Evolutionary conservation across 2,888 invertebrate genomes (phyloP).

Genomic region (Mantis religiosa): DNA sequence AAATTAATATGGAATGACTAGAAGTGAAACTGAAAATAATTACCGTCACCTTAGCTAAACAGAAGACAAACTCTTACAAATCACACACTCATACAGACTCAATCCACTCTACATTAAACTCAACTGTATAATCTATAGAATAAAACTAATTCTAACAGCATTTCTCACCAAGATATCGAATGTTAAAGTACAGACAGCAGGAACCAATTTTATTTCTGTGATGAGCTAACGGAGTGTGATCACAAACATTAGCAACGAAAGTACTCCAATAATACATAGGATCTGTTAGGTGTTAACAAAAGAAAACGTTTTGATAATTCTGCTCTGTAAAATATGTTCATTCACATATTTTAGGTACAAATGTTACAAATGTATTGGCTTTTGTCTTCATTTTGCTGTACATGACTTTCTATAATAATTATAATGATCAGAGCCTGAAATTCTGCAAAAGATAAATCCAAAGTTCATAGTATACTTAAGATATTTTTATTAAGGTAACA

Average conservation of each 20-base stretch:
- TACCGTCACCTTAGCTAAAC: background rate
- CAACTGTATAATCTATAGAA: background rate
- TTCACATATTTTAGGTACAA: background rate
- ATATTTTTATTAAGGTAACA: too few species aligned
- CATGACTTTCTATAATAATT: too few species aligned
- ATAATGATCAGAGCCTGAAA: too few species aligned
- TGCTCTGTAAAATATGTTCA: background rate
- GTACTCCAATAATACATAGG: background rate
- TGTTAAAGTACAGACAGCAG: background rate
- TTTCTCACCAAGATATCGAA: background rate
- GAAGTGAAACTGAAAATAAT: background rate
- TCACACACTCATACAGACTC: background rate
- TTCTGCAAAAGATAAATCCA: too few species aligned
- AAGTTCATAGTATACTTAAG: too few species aligned
- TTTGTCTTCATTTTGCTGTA: background rate
- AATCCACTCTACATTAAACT: background rate
- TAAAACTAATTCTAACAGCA: background rate
- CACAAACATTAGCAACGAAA: background rate
- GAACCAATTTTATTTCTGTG: background rate
- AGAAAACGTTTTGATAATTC: background rate
- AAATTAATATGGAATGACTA: background rate
- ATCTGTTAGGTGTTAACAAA: background rate
- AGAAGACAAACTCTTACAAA: background rate
- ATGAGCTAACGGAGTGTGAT: background rate
- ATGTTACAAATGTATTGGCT: background rate